Evolutionary conservation across 2,888 invertebrate genomes (phyloP).

Genomic region (Campoplex capitator): DNA sequence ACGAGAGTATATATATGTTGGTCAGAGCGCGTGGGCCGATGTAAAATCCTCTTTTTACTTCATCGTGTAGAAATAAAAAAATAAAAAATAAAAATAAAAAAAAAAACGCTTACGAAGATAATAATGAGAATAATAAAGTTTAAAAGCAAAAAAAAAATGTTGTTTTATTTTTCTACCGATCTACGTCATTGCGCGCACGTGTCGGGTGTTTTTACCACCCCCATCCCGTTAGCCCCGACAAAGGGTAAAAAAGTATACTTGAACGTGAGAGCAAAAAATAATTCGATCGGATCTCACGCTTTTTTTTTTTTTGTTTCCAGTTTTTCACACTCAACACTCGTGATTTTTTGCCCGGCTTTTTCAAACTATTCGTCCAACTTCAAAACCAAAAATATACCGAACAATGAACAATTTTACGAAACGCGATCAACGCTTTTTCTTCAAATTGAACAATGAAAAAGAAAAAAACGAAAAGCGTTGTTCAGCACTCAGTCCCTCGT

Average conservation of each 20-base stretch:
- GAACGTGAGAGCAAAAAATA: neutral
- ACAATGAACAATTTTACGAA: neutral
- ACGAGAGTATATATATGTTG: neutral
- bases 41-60: conserved; percentile 5
- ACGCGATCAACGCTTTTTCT: neutral
- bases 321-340: neutral
- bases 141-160: neutral
- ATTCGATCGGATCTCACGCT: neutral
- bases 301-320: neutral
- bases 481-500: neutral
- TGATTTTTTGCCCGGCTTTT: neutral
- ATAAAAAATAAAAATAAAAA: neutral
- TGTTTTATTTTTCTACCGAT: neutral
- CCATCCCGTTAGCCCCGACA: neutral
- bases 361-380: neutral
- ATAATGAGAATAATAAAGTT: neutral
- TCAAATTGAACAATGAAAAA: neutral
- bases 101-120: neutral
- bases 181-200: conserved; percentile 57
- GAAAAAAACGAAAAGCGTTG: neutral
- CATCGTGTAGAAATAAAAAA: neutral
- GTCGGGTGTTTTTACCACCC: conserved; percentile 23
- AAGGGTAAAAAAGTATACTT: conserved; percentile 17
- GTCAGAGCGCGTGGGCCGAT: neutral
- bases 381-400: neutral